phyloP scores from a whole-genome alignment of 2,113 vertebrate species.

The Microcebus tavaratra region DNA sequence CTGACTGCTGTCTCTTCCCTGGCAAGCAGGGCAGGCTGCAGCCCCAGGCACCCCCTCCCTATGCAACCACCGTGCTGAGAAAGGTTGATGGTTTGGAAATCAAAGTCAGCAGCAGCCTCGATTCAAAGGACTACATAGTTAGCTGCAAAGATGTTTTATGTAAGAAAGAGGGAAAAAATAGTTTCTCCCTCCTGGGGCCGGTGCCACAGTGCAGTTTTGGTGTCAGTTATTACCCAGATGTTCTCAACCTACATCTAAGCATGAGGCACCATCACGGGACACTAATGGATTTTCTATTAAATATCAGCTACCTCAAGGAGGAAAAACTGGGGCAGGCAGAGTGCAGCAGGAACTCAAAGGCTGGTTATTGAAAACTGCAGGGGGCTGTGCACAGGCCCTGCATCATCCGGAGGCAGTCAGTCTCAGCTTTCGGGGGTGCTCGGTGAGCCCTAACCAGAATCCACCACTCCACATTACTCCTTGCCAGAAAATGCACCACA shows the following conservation, averaged over 20 bases:
- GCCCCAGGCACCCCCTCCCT: background rate
- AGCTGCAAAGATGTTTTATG: slow-evolving; percentile 50
- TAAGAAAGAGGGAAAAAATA: slow-evolving; percentile 72
- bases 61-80: background rate
- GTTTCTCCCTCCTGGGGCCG: background rate
- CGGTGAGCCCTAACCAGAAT: background rate
- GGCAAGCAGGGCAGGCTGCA: background rate
- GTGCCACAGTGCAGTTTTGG: slow-evolving; percentile 43
- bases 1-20: background rate
- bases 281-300: slow-evolving; percentile 29
- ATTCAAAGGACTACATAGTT: slow-evolving; percentile 58
- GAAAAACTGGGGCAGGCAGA: slow-evolving; percentile 78
- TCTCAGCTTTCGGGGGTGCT: background rate
- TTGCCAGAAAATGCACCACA: background rate
- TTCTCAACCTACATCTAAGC: slow-evolving; percentile 60
- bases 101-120: slow-evolving; percentile 57
- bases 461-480: background rate
- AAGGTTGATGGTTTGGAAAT: slow-evolving; percentile 11
- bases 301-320: slow-evolving; percentile 77
- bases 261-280: background rate
- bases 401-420: background rate
- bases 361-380: background rate
- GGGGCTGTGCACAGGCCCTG: fast-evolving
- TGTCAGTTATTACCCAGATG: background rate
- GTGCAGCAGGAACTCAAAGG: background rate